These are phyloP conservation scores for Theretra japonica DNA, from an alignment of 2,888 invertebrate genomes.

Conservation along the genomic window DNA sequence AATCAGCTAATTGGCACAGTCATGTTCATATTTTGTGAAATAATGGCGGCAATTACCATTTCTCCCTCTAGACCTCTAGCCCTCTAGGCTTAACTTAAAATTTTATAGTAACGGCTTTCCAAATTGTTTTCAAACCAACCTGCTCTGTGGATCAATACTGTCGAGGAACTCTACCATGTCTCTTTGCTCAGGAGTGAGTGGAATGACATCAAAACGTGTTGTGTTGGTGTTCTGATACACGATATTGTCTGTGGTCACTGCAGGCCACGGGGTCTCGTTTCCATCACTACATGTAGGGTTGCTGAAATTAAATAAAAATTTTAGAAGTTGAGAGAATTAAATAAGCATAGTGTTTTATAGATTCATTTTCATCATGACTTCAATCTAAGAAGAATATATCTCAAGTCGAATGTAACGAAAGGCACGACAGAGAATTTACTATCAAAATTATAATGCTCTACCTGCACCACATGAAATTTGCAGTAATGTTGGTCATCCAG, in stretches of 20 bases:
- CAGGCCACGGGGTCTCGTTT: constrained; percentile 18
- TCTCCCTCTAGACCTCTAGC: too few species aligned
- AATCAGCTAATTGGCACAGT: too few species aligned
- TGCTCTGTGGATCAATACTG: constrained; percentile 32
- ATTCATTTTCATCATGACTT: constrained; percentile 3
- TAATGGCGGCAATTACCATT: too few species aligned
- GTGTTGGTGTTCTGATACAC: background rate
- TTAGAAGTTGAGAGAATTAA: too few species aligned
- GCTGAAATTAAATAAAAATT: constrained; percentile 7
- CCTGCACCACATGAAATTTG: constrained; percentile 44
- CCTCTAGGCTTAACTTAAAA: too few species aligned
- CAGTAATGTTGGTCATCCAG: constrained; percentile 41
- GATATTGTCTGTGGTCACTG: background rate
- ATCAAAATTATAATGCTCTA: constrained; percentile 22
- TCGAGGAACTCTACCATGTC: constrained; percentile 41
- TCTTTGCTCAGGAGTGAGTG: constrained; percentile 32
- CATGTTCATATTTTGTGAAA: too few species aligned
- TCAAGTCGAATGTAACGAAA: too few species aligned
- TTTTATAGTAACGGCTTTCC: too few species aligned
- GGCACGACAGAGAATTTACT: too few species aligned
- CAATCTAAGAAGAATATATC: too few species aligned
- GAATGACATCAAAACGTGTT: background rate
- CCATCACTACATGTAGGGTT: constrained; percentile 28
- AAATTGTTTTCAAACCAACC: constrained; percentile 30
- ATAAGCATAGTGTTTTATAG: background rate